Evolutionary conservation across 2,888 invertebrate genomes (phyloP).

Genomic region (Acronicta leporina): DNA sequence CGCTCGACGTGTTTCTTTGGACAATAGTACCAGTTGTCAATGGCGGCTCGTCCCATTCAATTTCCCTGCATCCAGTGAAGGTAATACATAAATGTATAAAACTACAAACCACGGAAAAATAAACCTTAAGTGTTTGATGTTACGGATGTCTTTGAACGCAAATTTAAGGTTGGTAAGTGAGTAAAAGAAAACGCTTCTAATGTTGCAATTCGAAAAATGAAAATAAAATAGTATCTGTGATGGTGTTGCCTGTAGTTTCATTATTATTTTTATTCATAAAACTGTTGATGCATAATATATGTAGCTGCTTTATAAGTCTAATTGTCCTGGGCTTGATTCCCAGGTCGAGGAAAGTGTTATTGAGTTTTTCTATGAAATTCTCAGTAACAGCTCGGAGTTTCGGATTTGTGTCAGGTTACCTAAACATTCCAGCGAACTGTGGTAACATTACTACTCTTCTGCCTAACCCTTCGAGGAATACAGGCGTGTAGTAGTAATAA

Average conservation of each 20-base stretch:
- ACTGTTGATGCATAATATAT: no score
- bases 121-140: accelerated
- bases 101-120: constrained; percentile 11
- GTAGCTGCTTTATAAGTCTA: no score
- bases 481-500: no score
- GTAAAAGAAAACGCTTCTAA: constrained; percentile 49
- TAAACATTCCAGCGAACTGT: no score
- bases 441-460: no score
- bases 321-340: no score
- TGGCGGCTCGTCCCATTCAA: constrained; percentile 62
- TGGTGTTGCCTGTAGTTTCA: constrained; percentile 15
- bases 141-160: constrained; percentile 13
- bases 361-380: no score
- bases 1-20: constrained; percentile 57
- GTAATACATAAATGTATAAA: constrained; percentile 35
- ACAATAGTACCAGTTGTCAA: constrained; percentile 64
- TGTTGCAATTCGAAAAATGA: constrained; percentile 54
- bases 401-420: no score
- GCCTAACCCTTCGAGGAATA: no score
- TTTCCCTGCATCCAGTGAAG: constrained; percentile 58
- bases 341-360: no score
- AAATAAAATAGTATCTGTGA: constrained; percentile 39
- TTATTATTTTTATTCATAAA: constrained; percentile 23
- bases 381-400: no score
- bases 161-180: constrained; percentile 27